These are phyloP conservation scores for Microplitis mediator DNA, from an alignment of 1,140 invertebrate species.

Conservation along the genomic window DNA sequence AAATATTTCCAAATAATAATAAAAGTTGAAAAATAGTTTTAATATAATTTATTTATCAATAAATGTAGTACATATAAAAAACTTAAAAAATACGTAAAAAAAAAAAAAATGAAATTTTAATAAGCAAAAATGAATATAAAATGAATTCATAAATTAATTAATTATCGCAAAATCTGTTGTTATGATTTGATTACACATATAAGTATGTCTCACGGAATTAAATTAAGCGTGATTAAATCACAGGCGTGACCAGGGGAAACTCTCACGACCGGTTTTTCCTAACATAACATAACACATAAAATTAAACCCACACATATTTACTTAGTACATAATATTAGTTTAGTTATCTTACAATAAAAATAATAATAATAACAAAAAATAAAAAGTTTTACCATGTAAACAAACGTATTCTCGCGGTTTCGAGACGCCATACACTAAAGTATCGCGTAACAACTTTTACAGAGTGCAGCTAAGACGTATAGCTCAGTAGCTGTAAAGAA, in stretches of 20 bases:
- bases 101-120: no score
- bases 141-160: neutral
- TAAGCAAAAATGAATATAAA: neutral
- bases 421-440: neutral
- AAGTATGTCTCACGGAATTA: neutral
- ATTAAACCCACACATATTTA: no score
- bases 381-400: constrained; percentile 12
- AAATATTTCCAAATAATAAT: no score
- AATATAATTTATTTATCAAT: no score
- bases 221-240: neutral
- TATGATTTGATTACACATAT: neutral
- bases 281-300: no score
- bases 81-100: no score
- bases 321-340: no score
- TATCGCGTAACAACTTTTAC: constrained; percentile 9
- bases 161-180: neutral
- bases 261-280: constrained; percentile 5
- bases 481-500: neutral
- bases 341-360: neutral
- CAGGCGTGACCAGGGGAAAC: neutral
- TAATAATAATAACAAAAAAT: neutral
- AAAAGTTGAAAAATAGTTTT: no score
- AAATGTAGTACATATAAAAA: no score
- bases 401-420: constrained; percentile 9
- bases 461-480: no score